phyloP scores from a whole-genome alignment of 37 sponge, comb jelly and placozoan genomes.

The Hormiphora californensis region DNA sequence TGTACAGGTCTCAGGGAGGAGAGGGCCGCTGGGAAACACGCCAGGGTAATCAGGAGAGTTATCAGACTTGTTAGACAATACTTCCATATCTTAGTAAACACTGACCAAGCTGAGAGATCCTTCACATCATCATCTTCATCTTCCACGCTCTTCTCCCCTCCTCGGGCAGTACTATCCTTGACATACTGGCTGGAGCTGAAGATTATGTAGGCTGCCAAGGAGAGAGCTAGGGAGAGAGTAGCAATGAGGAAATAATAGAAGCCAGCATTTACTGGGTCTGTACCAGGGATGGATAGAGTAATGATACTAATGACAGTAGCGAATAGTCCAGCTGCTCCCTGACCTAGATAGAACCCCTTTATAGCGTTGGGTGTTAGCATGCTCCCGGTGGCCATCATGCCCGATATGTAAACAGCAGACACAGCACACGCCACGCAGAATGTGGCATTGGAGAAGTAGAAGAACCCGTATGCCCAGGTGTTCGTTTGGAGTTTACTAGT shows the following conservation, averaged over 20 bases:
- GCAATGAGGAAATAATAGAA: conserved; percentile 54
- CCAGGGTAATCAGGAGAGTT: conserved; percentile 22
- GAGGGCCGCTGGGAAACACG: conserved; percentile 51
- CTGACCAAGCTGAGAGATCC: not conserved
- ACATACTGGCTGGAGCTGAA: conserved; percentile 2
- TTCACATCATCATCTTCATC: not conserved
- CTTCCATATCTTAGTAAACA: not conserved
- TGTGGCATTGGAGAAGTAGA: not conserved
- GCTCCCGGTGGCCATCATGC: conserved; percentile 29
- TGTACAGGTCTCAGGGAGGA: not conserved
- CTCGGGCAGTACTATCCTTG: not conserved
- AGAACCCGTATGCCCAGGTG: conserved; percentile 23
- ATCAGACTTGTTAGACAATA: not conserved
- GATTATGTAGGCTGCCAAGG: conserved; percentile 3
- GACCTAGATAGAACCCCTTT: conserved; percentile 6
- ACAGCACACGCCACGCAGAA: conserved; percentile 18
- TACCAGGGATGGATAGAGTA: conserved; percentile 4
- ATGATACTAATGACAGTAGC: conserved; percentile 19
- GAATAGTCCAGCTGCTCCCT: conserved; percentile 17
- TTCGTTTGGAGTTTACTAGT: not conserved
- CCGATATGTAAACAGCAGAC: conserved; percentile 38
- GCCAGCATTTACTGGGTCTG: conserved; percentile 41
- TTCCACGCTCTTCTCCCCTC: not conserved
- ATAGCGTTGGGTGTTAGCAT: not conserved
- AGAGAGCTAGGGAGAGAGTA: not conserved